Evolutionary conservation across 2,113 vertebrate species (phyloP), one percentile per base, ranked within the genome.

Genomic region (cattle (Bos taurus)): DNA sequence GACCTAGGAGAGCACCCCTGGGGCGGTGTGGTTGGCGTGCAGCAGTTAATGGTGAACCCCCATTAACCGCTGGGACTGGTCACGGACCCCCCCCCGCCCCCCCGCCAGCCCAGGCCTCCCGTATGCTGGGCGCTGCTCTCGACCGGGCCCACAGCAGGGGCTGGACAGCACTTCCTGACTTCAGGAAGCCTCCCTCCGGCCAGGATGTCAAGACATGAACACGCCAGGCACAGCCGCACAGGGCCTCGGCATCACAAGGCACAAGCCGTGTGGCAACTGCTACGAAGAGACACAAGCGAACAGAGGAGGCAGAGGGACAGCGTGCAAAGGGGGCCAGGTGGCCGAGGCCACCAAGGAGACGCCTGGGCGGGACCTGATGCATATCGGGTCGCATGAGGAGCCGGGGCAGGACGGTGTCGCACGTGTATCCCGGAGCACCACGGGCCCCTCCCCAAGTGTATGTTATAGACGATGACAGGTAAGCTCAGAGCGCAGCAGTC

Each of bases 11-110:
- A 7, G 36, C 5, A 1, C 1, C 48, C 60, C 36, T 1, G 57
- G 1, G 3, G 6, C 1, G 36, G 19, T 2, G 16, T 2, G 17
- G 19, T 3, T 25, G 10, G 54, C 3, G 3, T 1, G 21, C 52
- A 19, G 26, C n/a, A 12, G 46, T 1, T 40, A 40, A 40, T 40
- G 1, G 67, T 6, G n/a, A 74, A 12, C n/a, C 5, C 43, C 43
- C 6, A 0, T 16, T 7, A 33, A 6, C n/a, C 0, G 0, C 4
- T 0, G 30, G 26, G 28, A 28, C 10, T 5, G 6, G 4, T 6
- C 13, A 4, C 7, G 3, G 40, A 3, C 16, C 43, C 88, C 46
- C 26, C 33, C 0, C 13, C 52, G 5, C 12, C 92, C 3, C 3
- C 40, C 7, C 2, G 3, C 59, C 3, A 19, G 9, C 10, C 3